Base-by-base conservation (phyloP, 2,113 vertebrate species). In the Pica pica region DNA sequence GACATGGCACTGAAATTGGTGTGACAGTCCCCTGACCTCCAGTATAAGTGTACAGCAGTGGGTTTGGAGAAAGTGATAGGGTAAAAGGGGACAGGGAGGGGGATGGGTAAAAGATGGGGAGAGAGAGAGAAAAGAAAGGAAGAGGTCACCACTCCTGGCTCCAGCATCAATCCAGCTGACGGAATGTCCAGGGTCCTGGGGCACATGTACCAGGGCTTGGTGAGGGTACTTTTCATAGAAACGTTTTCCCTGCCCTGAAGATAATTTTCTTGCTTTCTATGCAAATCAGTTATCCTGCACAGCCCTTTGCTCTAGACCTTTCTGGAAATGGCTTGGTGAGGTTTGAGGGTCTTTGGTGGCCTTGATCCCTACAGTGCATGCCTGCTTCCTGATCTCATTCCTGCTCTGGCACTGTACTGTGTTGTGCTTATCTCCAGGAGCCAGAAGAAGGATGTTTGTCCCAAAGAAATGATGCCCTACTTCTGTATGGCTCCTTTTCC, bases 1-100 rank as follows among this genome's bases (percentile, higher is more conserved):
- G 8, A 28, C 8, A 50, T 64, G 9, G 9, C 1, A 15, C 0
- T 1, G 42, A 37, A 57, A 65, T 42, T 7, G 3, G 10, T 56
- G n/a, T 37, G 31, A 13, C 13, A 22, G 22, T 23, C 22, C 11
- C 11, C 17, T 50, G 20, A 39, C 18, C 39, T n/a, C 8, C 10
- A 28, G 18, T 7, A 2, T 11, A 28, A 55, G 8, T 30, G 6
- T 35, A 33, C 7, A 42, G 8, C 7, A 65, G 8, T 37, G 12
- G 7, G 13, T 59, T 44, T 74, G 33, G 13, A 33, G 23, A 44
- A 50, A 65, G 22, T 17, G 5, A 12, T 14, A 42, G 42, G 27
- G 21, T 44, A 12, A 33, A 33, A 65, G 18, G 3, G 7, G 13
- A 37, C 12, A 37, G 21, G 7, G 8, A 37, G 2, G 1, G 7